Percentiles rank a stretch among this genome's conserved stretches.
phyloP scores from a whole-genome alignment of 2,888 invertebrate genomes.

The Cryptocheilus praepositus region DNA sequence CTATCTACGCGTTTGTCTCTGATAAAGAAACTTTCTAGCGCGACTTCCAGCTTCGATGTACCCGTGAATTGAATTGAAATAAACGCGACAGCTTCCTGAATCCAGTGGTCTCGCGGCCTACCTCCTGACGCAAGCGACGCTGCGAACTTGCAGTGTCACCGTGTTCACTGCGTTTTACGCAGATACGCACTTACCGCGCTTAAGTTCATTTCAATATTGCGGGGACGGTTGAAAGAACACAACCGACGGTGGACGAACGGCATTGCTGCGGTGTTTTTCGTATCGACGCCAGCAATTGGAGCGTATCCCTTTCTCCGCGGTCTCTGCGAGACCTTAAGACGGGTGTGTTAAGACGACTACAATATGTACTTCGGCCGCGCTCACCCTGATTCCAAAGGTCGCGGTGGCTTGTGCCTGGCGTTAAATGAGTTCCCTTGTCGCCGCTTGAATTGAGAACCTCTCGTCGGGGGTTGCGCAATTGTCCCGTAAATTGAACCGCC shows the following conservation, averaged over 20 bases:
- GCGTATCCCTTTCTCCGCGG: constrained; percentile 37
- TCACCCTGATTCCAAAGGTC: constrained; percentile 8
- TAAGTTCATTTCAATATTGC: not conserved
- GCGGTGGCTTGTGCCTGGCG: not conserved
- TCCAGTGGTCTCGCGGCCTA: too few relatives aligned
- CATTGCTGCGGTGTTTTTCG: constrained; percentile 5
- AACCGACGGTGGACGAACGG: not conserved
- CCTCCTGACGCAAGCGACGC: too few relatives aligned
- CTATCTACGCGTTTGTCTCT: constrained; percentile 29
- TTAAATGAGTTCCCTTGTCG: constrained; percentile 8
- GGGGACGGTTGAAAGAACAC: not conserved
- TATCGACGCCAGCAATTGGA: constrained; percentile 28
- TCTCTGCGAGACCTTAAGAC: not conserved
- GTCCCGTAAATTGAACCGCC: not conserved
- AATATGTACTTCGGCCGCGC: not conserved
- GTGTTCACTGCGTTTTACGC: too few relatives aligned
- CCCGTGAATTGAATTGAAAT: constrained; percentile 45
- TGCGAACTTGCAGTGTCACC: too few relatives aligned
- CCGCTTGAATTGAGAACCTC: not conserved
- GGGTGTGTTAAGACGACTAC: constrained; percentile 19
- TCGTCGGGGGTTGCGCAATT: not conserved
- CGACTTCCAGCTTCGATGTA: constrained; percentile 25
- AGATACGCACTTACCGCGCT: too few relatives aligned
- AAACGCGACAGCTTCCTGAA: not conserved
- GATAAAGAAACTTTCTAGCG: constrained; percentile 45